Evolutionary conservation across 2,113 vertebrate genomes (phyloP).

Genomic region (Microcebus griseorufus): DNA sequence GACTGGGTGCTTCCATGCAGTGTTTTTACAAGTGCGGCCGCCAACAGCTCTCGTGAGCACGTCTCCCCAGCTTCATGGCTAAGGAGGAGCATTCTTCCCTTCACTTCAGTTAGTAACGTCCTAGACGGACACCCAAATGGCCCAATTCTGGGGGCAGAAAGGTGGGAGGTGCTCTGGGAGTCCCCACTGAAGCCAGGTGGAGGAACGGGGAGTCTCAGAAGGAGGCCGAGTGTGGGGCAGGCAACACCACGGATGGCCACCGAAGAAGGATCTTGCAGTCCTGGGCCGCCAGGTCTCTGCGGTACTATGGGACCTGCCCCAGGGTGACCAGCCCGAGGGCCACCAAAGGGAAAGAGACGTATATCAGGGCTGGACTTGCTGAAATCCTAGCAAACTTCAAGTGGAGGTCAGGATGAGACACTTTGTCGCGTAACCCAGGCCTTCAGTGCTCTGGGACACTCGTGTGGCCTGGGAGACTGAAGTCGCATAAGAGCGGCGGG

Average conservation of each 20-base stretch:
- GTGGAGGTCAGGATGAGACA: not conserved
- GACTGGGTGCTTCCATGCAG: not conserved
- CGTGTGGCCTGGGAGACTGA: not conserved
- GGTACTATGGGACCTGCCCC: not conserved
- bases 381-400: not conserved
- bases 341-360: no score
- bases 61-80: not conserved
- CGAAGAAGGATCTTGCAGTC: not conserved
- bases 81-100: not conserved
- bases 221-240: not conserved
- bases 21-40: not conserved
- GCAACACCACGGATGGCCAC: not conserved
- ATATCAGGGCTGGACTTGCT: not conserved
- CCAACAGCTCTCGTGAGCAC: not conserved
- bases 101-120: not conserved
- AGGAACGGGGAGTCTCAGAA: not conserved
- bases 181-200: not conserved
- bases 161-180: not conserved
- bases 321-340: not conserved
- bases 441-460: not conserved
- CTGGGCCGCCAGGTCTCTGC: not conserved
- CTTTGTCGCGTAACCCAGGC: not conserved
- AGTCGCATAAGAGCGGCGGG: not conserved
- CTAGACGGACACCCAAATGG: not conserved
- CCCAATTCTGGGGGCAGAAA: not conserved